Evolutionary conservation across 2,797 vertebrate species (phyloP), one percentile per base, ranked within the genome.

Genomic region (Chrosomus eos): DNA sequence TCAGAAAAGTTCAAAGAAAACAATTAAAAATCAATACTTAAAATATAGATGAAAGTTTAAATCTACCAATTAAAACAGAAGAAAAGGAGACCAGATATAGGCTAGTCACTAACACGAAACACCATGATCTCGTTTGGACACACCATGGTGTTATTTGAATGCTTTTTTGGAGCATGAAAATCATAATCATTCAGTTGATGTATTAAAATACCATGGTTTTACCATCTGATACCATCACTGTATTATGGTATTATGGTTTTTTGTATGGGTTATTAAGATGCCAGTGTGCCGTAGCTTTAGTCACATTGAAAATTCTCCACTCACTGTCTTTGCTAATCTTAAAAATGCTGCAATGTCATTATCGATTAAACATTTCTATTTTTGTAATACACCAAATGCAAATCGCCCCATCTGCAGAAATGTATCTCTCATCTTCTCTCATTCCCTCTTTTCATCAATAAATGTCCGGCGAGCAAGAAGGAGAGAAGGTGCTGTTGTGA

Each of bases 281-380:
- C 45, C 31, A 81, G 48, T 26, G 23, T 70, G 66, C 31, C 26
- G 38, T 43, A 53, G 26, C 36, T 55, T 23, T 55, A 64, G 48
- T 66, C 71, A 45, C 75, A 23, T 4, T 33, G 16, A 26, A 55
- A 19, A 51, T 81, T 84, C 43, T 43, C 36, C 48, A 11, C 13
- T 71, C 60, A 31, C 45, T 64, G 58, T 43, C 76, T 85, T 81
- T 86, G 36, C 62, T 79, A 33, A 74, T 84, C 62, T 60, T 64
- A 40, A 82, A 67, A 51, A 40, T 36, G 4, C 75, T 70, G 31
- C 28, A 38, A 48, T 45, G 31, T 55, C 71, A 55, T 84, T 72
- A 88, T 84, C 55, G 87, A 87, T 79, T 85, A 73, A 83, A 87
- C 48, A 53, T 68, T 83, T 87, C 87, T 89, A 87, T 89, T 89